Evolutionary conservation across 2,113 vertebrate species (phyloP), one percentile per base, ranked within the genome.

Genomic region (Cinclus mexicanus): DNA sequence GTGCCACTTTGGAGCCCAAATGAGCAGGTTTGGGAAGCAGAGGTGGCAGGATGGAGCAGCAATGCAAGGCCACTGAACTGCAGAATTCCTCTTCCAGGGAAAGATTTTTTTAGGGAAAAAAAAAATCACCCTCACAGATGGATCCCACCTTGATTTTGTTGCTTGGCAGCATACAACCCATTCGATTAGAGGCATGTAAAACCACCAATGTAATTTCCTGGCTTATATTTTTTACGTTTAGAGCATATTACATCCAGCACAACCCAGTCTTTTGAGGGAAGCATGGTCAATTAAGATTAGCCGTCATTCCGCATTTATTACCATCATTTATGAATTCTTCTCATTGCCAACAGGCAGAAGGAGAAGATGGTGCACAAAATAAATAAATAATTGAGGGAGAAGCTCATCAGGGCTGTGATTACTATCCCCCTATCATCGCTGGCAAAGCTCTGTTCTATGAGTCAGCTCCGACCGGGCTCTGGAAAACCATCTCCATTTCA

Each of bases 271-370:
- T 89, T 85, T 87, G 75, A 69, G 81, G 57, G 60, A 89, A 84
- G 76, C 69, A 81, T 33, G 75, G 93, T 87, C 79, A 70, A 53
- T 92, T 84, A 85, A 79, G 22, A 75, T 76, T 83, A 72, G 88
- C 61, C 88, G 71, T 83, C 84, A 47, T 78, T 85, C 71, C 0
- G 0, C 53, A 90, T 89, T 89, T 93, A 67, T 53, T 65, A 57
- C 72, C 7, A 0, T 80, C n/a, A 55, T 68, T 87, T 83, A 89
- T 55, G 77, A 87, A 84, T 65, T 20, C 6, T 70, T 41, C 24
- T 68, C 3, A 1, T 83, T 93, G 87, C 93, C 94, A 95, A 37
- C n/a, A 90, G 85, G 76, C 83, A 82, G 85, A 71, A 77, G 39
- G 49, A 80, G 74, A 93, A 82, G 42, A 80, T 9, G 49, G 56